Conservation (phyloP, 2,797 vertebrate species). For the Acomys russatus region DNA sequence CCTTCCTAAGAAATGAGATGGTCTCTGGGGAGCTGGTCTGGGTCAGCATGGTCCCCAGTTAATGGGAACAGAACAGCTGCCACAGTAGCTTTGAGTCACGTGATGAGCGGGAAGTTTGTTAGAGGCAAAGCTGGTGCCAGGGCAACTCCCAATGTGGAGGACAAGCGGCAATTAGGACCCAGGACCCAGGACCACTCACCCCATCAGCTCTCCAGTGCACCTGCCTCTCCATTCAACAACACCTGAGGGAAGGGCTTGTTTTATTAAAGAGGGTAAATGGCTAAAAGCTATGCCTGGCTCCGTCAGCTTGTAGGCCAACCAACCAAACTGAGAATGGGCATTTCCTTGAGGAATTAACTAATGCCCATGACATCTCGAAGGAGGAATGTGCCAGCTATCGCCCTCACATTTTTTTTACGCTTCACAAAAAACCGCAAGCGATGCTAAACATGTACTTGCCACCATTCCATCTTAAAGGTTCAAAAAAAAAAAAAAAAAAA, state of each 20-base stretch:
- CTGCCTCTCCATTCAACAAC: background rate
- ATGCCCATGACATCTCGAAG: background rate
- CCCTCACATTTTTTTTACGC: background rate
- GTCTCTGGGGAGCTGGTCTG: constrained; percentile 31
- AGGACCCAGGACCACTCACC: background rate
- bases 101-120: accelerated
- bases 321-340: background rate
- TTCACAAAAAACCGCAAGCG: constrained; percentile 9
- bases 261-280: background rate
- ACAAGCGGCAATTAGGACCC: background rate
- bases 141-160: background rate
- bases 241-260: background rate
- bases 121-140: background rate
- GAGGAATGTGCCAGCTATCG: background rate
- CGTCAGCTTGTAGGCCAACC: background rate
- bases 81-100: background rate
- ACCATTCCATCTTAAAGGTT: background rate
- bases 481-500: background rate
- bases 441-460: constrained; percentile 27
- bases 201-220: background rate
- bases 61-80: background rate
- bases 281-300: background rate
- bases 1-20: constrained; percentile 41
- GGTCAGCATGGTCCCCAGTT: background rate
- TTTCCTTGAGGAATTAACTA: constrained; percentile 5